Evolutionary conservation across 92 coral and sea anemone species (phyloP).

Genomic region (Porites divaricata): DNA sequence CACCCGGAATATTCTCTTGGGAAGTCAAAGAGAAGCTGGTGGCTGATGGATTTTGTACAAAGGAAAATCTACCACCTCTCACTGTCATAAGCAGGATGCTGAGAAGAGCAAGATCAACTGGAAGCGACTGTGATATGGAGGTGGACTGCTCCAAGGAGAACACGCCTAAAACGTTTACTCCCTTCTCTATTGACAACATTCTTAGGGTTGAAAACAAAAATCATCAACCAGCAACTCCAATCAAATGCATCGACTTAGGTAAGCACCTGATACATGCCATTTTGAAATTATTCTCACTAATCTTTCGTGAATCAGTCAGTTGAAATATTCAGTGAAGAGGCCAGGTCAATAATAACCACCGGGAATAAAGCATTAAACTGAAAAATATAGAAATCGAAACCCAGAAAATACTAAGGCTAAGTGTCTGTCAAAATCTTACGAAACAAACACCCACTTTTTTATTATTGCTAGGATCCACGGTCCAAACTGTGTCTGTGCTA

Average conservation of each 20-base stretch:
- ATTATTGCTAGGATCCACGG: constrained; percentile 11
- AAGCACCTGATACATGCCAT: neutral
- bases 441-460: neutral
- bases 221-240: neutral
- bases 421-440: neutral
- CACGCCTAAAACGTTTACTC: constrained; percentile 25
- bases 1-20: constrained; percentile 74
- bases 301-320: neutral
- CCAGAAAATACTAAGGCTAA: neutral
- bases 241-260: constrained; percentile 32
- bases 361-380: neutral
- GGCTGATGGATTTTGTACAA: constrained; percentile 62
- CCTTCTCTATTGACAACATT: constrained; percentile 71
- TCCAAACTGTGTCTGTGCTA: constrained; percentile 14
- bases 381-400: neutral
- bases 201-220: constrained; percentile 41
- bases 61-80: constrained; percentile 62
- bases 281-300: neutral
- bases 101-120: constrained; percentile 43
- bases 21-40: constrained; percentile 71
- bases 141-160: constrained; percentile 34
- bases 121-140: constrained; percentile 37
- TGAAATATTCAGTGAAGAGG: neutral
- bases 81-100: constrained; percentile 67
- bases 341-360: neutral